Conservation (phyloP, 2,797 vertebrate genomes). For the Dendrocincla tyrannina region DNA sequence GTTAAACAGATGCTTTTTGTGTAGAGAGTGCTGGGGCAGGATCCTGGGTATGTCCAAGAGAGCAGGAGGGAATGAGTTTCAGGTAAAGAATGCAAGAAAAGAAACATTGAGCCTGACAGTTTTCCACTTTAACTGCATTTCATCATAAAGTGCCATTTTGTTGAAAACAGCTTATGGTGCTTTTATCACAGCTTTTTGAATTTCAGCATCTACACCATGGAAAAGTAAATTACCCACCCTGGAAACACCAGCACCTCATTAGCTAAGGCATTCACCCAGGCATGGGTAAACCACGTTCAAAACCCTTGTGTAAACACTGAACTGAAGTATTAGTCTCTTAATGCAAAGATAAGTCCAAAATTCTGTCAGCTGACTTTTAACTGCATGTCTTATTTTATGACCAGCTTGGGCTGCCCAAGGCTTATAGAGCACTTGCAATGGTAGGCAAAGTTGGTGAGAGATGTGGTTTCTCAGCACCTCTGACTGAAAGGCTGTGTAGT, state of each 20-base stretch:
- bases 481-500: not conserved
- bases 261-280: not conserved
- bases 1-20: slow-evolving; percentile 6
- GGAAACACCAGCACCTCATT: not conserved
- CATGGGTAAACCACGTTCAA: not conserved
- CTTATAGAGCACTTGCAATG: not conserved
- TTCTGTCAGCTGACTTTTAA: not conserved
- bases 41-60: not conserved
- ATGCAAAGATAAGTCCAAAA: not conserved
- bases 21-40: not conserved
- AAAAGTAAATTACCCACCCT: not conserved
- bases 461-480: slow-evolving; percentile 1
- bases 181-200: not conserved
- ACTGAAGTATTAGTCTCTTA: not conserved
- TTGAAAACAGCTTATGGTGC: not conserved
- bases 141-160: not conserved
- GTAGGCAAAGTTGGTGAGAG: not conserved
- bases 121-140: not conserved
- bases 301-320: not conserved
- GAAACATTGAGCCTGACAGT: not conserved
- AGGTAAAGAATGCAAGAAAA: not conserved
- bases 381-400: not conserved
- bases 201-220: not conserved
- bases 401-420: not conserved
- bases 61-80: not conserved